Evolutionary conservation across 2,797 vertebrate species (phyloP).

Genomic region (Danio aesculapii): DNA sequence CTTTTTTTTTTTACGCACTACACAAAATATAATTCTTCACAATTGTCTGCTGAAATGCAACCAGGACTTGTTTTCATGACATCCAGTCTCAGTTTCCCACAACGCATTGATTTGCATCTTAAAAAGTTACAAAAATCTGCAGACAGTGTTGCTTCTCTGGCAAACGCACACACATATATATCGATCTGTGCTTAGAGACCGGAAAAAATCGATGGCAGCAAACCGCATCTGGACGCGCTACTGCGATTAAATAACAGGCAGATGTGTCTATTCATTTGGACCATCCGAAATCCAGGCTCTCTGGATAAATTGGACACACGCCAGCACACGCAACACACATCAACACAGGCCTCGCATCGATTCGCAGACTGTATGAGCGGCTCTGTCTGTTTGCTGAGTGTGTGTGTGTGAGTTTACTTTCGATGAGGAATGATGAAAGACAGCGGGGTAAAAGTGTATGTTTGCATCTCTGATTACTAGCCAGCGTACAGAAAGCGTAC

Average conservation of each 20-base stretch:
- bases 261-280: constrained; percentile 27
- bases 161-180: constrained; percentile 1
- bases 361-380: background rate
- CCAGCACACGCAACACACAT: background rate
- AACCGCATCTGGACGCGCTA: constrained; percentile 5
- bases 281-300: background rate
- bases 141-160: constrained; percentile 20
- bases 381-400: background rate
- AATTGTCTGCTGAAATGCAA: background rate
- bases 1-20: too few species aligned
- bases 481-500: constrained; percentile 4
- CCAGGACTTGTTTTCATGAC: background rate
- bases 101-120: constrained; percentile 8
- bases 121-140: constrained; percentile 9
- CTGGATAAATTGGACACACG: background rate
- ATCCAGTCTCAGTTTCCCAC: background rate
- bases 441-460: background rate
- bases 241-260: constrained; percentile 38
- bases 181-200: constrained; percentile 28
- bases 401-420: background rate
- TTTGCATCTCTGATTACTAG: constrained; percentile 37
- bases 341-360: constrained; percentile 14
- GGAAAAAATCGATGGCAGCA: constrained; percentile 29
- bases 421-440: constrained; percentile 27
- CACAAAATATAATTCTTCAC: too few species aligned